Conservation (phyloP, 2,113 vertebrate genomes). For the Leucopsar rothschildi region DNA sequence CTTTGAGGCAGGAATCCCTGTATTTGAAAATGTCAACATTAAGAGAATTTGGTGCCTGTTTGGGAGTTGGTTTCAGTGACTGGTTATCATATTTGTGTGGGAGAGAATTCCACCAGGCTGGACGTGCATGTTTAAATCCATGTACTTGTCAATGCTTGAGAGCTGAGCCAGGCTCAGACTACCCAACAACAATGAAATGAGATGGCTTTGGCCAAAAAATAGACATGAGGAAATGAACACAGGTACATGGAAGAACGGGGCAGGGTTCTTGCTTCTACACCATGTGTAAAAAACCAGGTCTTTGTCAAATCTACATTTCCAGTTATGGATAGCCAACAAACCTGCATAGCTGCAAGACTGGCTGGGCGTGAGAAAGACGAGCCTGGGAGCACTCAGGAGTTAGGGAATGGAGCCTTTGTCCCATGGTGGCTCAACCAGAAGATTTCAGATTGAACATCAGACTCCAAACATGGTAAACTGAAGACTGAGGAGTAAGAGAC, state of each 20-base stretch:
- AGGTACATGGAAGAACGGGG: background rate
- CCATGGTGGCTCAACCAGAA: accelerated
- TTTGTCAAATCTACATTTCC: background rate
- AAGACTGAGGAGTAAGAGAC: background rate
- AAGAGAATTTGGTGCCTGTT: background rate
- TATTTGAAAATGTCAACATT: background rate
- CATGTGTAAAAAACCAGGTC: background rate
- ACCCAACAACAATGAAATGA: background rate
- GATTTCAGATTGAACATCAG: background rate
- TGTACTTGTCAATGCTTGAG: background rate
- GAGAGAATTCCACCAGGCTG: background rate
- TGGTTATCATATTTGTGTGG: background rate
- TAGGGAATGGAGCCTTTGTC: background rate
- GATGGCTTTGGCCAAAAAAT: background rate
- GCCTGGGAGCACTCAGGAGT: background rate
- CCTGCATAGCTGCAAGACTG: background rate
- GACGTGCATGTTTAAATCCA: background rate
- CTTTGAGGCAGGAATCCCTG: background rate
- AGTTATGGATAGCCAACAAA: background rate
- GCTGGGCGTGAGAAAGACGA: background rate
- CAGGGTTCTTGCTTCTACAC: background rate
- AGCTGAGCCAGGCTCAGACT: background rate
- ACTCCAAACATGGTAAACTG: background rate
- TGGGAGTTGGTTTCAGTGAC: background rate
- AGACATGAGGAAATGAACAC: background rate